These are phyloP conservation scores for Magallana gigas DNA, from an alignment of 1,140 invertebrate species.

Conservation along the genomic window DNA sequence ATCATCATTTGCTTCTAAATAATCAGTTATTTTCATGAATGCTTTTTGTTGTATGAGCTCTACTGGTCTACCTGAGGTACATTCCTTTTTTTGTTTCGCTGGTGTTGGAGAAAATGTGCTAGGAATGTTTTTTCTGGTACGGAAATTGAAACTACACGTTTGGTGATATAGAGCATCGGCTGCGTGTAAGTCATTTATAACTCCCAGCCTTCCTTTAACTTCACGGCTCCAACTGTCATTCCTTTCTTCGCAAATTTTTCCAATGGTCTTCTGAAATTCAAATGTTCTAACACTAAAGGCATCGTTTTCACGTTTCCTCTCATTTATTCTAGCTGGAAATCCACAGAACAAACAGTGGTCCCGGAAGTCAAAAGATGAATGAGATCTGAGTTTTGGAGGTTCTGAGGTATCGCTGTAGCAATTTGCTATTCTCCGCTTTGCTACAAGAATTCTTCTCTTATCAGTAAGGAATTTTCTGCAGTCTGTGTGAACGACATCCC, in stretches of 20 bases:
- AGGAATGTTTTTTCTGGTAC: conserved; percentile 46
- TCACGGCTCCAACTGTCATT: too few relatives aligned
- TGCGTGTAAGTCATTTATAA: conserved; percentile 49
- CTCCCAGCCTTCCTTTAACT: neutral
- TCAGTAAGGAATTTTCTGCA: too few relatives aligned
- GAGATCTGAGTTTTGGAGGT: neutral
- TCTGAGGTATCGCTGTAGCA: too few relatives aligned
- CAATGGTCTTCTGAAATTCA: too few relatives aligned
- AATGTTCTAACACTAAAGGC: too few relatives aligned
- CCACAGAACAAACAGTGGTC: neutral
- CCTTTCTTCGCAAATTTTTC: too few relatives aligned
- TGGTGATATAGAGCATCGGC: conserved; percentile 59
- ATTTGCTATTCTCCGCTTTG: too few relatives aligned
- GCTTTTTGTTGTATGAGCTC: neutral
- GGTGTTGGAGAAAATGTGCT: conserved; percentile 26
- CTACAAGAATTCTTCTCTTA: too few relatives aligned
- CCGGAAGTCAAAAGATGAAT: neutral
- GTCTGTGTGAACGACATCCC: too few relatives aligned
- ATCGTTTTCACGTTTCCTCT: neutral
- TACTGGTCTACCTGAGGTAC: neutral
- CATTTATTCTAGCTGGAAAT: neutral
- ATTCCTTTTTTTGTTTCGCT: conserved; percentile 30
- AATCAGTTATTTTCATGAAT: conserved; percentile 11
- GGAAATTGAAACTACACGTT: conserved; percentile 55
- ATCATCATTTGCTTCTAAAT: conserved; percentile 49